These are phyloP conservation scores for Glossosoma conforme DNA, from an alignment of 1,140 invertebrate species.

Conservation along the genomic window DNA sequence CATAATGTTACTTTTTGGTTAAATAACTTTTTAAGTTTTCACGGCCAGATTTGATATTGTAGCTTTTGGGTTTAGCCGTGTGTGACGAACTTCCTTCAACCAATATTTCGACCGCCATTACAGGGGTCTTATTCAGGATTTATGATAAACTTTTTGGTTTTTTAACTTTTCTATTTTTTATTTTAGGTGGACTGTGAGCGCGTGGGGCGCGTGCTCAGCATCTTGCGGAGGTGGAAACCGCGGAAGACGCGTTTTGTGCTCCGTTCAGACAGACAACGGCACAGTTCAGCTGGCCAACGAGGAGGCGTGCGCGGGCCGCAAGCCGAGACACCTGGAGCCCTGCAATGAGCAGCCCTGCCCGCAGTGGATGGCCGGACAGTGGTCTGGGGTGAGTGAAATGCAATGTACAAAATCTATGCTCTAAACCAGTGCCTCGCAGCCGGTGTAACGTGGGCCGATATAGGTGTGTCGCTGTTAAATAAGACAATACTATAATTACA, in stretches of 20 bases:
- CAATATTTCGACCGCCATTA: too few relatives aligned
- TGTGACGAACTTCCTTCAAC: too few relatives aligned
- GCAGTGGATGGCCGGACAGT: slow-evolving; percentile 75
- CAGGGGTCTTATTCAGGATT: too few relatives aligned
- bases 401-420: too few relatives aligned
- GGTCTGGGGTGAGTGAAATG: slow-evolving; percentile 71
- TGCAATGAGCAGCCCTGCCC: slow-evolving; percentile 82
- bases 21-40: too few relatives aligned
- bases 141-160: neutral
- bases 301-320: slow-evolving; percentile 67
- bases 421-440: too few relatives aligned
- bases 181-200: slow-evolving; percentile 81
- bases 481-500: too few relatives aligned
- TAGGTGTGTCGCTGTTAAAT: too few relatives aligned
- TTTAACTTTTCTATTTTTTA: slow-evolving; percentile 3
- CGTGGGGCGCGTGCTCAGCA: slow-evolving; percentile 79
- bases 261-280: slow-evolving; percentile 46
- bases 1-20: too few relatives aligned
- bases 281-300: slow-evolving; percentile 59
- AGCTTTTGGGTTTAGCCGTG: too few relatives aligned
- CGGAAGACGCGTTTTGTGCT: slow-evolving; percentile 72
- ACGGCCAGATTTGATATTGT: too few relatives aligned
- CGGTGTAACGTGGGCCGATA: too few relatives aligned
- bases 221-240: slow-evolving; percentile 79
- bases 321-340: slow-evolving; percentile 70